Evolutionary conservation across 2,888 invertebrate species (phyloP).

Genomic region (Vanessa cardui): DNA sequence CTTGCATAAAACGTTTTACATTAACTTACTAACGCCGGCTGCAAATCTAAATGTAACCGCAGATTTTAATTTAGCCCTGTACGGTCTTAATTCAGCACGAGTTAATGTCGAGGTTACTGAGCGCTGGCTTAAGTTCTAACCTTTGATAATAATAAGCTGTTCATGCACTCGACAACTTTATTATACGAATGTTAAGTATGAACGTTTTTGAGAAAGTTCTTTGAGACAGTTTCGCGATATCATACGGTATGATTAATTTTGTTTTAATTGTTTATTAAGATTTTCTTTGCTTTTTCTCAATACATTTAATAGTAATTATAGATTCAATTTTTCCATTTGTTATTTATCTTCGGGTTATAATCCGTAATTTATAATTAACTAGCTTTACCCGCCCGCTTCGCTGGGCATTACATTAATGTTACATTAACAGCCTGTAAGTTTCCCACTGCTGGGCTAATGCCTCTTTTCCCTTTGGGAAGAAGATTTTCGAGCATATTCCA

Average conservation of each 20-base stretch:
- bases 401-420: too few species aligned
- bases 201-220: neutral
- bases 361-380: too few species aligned
- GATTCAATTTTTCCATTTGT: too few species aligned
- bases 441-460: too few species aligned
- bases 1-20: slow-evolving; percentile 9
- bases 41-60: slow-evolving; percentile 13
- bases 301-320: too few species aligned
- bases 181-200: neutral
- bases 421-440: too few species aligned
- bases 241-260: neutral
- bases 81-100: slow-evolving; percentile 6
- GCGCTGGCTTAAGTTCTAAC: slow-evolving; percentile 7
- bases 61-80: slow-evolving; percentile 13
- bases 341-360: too few species aligned
- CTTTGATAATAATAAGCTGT: slow-evolving; percentile 10
- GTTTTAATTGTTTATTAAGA: neutral
- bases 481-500: too few species aligned
- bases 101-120: slow-evolving; percentile 10
- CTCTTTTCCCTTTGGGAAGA: too few species aligned
- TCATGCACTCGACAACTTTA: slow-evolving; percentile 5
- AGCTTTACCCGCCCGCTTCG: too few species aligned
- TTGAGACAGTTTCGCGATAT: neutral
- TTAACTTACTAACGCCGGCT: slow-evolving; percentile 11
- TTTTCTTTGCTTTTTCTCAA: too few species aligned